Conservation (phyloP, 2,888 invertebrate species). For the Esperia sulphurella region DNA sequence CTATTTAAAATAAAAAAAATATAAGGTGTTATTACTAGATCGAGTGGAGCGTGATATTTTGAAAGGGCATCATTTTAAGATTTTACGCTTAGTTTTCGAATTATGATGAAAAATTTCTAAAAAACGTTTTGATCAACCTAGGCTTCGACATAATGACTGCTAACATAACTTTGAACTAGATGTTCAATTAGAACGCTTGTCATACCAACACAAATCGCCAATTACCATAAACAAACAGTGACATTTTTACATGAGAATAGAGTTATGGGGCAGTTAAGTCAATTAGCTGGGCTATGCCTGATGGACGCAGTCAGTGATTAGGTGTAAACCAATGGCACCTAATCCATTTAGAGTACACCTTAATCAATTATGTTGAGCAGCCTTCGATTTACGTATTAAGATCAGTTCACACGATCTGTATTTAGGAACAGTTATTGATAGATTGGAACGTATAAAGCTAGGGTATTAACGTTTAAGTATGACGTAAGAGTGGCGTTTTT, state of each 20-base stretch:
- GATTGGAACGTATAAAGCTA: background rate
- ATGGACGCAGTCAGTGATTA: constrained; percentile 28
- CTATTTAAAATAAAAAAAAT: too few relatives aligned
- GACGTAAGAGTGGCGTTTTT: too few relatives aligned
- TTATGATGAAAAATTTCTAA: too few relatives aligned
- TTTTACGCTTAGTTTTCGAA: too few relatives aligned
- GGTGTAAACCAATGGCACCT: constrained; percentile 36
- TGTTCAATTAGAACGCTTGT: too few relatives aligned
- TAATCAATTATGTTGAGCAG: constrained; percentile 46
- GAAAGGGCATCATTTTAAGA: too few relatives aligned
- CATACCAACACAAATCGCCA: background rate
- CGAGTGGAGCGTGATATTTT: too few relatives aligned
- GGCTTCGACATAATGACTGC: too few relatives aligned
- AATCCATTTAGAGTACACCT: constrained; percentile 32
- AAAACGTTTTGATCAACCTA: too few relatives aligned
- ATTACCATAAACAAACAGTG: background rate
- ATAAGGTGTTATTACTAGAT: too few relatives aligned
- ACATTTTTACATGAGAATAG: background rate
- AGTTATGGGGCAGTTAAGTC: background rate
- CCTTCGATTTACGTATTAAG: constrained; percentile 23
- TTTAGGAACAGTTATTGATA: background rate
- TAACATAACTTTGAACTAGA: too few relatives aligned
- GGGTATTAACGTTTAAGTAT: too few relatives aligned
- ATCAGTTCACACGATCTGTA: constrained; percentile 18
- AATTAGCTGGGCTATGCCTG: constrained; percentile 1